Evolutionary conservation across 1,140 invertebrate genomes (phyloP), one percentile per base, ranked within the genome.

Genomic region (Drosophila pruinosa): DNA sequence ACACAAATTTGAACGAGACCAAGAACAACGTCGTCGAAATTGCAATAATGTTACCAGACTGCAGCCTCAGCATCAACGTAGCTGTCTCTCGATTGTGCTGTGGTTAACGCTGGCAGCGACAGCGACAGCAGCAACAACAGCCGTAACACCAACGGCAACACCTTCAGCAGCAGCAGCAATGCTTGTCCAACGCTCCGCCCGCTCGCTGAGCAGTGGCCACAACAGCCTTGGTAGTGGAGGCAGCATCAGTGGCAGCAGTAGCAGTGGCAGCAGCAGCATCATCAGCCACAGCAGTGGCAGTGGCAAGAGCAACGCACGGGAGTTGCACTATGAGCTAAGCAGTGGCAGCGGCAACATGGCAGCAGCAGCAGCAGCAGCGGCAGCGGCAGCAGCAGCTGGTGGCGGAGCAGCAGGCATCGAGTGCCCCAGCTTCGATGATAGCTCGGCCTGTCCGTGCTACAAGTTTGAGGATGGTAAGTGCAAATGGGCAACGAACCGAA

Each of bases 371-470:
- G 17, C 17, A 21, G 41, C 41, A 36, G 56, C 12, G 14, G 58
- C 36, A 56, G 36, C 38, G 8, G 58, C 10, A 6, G 48, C n/a
- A 6, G 57, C 54, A 1, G 58, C 45, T 7, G 57, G 50, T 1
- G 75, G 47, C 3, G 80, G 70, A 24, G 77, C 73, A 59, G 64
- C 76, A 0, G 79, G 81, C 67, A 91, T 92, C 31, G 92, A 93
- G 61, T 96, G 95, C 86, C 95, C 95, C 34, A 94, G 93, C 74
- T 93, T 95, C 75, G 92, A 94, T 72, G 94, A 94, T 72, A 95
- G 95, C 88, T 94, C 95, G 10, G 94, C 94, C 73, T 98, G 97
- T 92, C 95, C 96, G 0, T 98, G 97, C 92, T 97, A 97, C 92
- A 96, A 96, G 92, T 96, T 97, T 90, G 96, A 97, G 91, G 96